Evolutionary conservation across 2,888 invertebrate species (phyloP), one percentile per base, ranked within the genome.

Genomic region (Amaurobius ferox): DNA sequence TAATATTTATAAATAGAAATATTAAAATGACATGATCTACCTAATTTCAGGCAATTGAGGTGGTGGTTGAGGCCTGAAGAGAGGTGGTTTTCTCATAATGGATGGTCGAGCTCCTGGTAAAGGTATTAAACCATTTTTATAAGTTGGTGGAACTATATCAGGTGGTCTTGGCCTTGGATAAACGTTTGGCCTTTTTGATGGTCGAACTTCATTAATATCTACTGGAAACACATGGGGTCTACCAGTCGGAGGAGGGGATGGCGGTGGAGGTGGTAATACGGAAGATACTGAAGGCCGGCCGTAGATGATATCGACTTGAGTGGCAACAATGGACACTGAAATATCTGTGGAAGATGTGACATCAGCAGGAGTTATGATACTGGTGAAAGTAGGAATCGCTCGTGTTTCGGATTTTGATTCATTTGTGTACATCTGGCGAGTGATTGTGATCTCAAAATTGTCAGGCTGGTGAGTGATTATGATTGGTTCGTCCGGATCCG

Each of bases 141-240:
- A 80, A 1, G 77, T 85, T 16, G 39, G 48, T 16, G 80, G 72
- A 6, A 13, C 32, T 11, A 64, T 16, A 23, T 66, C 67, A 11
- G 39, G 55, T 9, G 70, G 62, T 16, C 71, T 40, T n/a, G 77
- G 77, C 26, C 87, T 73, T 11, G 66, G 77, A 28, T 81, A 87
- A 7, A 76, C 29, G n/a, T 72, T 78, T 0, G 81, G 76, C 0
- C 79, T 67, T 11, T 32, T 44, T 0, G 86, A 74, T 0, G 88
- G 87, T 3, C 89, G 87, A 29, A 94, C 92, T 87, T 93, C 93
- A 78, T 94, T 93, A n/a, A 94, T 93, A 90, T 94, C 94, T 1
- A 94, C 93, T 90, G 93, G 93, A 89, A 93, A 92, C n/a, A 93
- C 91, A 89, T 92, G 93, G 0, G 93, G 93, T 88, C 93, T 92